Conservation (phyloP, 2,888 invertebrate species). For the Ganaspis brasiliensis region DNA sequence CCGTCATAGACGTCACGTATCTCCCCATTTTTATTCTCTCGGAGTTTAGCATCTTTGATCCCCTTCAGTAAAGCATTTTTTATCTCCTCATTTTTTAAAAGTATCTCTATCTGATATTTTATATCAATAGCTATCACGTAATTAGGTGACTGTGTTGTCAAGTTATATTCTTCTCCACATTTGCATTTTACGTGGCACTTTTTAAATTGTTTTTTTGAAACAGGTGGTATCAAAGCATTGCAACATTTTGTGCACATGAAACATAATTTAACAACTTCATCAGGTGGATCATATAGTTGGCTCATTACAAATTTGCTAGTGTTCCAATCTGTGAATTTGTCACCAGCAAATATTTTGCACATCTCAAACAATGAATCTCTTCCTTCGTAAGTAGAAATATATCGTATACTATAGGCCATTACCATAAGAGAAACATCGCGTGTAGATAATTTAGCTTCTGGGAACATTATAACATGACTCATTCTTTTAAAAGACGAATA, state of each 20-base stretch:
- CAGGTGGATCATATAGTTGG: constrained; percentile 38
- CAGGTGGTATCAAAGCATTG: constrained; percentile 22
- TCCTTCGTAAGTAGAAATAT: background rate
- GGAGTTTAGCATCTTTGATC: background rate
- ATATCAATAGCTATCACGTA: constrained; percentile 31
- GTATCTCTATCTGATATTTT: constrained; percentile 20
- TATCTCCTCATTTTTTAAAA: constrained; percentile 10
- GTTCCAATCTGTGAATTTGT: background rate
- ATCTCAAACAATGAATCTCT: background rate
- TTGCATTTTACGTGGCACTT: constrained; percentile 15
- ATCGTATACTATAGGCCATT: background rate
- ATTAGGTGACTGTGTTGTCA: constrained; percentile 38
- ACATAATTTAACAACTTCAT: constrained; percentile 34
- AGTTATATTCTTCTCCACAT: constrained; percentile 34
- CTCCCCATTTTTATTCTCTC: background rate
- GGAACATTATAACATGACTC: background rate
- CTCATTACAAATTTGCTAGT: constrained; percentile 3
- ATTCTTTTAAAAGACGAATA: no score
- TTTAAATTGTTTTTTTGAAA: constrained; percentile 32
- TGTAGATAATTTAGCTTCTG: background rate
- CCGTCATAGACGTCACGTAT: background rate
- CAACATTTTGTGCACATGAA: constrained; percentile 24
- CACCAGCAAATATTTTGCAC: background rate
- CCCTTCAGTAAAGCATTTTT: background rate
- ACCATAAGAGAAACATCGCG: background rate